Evolutionary conservation across 2,797 vertebrate species (phyloP), one percentile per base, ranked within the genome.

Genomic region (Acanthurus tractus): DNA sequence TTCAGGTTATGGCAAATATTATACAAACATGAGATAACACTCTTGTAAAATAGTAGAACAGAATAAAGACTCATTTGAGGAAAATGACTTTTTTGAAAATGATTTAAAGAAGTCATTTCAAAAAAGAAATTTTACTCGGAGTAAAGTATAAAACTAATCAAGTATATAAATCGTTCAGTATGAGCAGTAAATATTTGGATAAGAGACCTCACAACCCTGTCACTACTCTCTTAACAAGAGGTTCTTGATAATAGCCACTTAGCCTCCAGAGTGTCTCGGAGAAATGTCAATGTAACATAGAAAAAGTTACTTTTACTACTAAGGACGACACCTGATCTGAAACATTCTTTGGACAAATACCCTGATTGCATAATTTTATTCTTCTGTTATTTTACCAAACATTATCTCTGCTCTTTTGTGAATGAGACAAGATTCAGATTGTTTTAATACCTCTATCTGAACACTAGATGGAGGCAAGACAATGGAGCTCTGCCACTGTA

Each of bases 381-480:
- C 25, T 4, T 29, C 5, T 29, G 2, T 29, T 29, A 29, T 29
- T 29, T 29, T 29, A 29, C 25, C 25, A 29, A 29, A 29, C 25
- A 4, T 29, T 29, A 29, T 29, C 25, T 29, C 25, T 29, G 25
- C 25, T 29, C 15, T 56, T 53, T 2, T 75, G 53, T 57, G 69
- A 55, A 70, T 17, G 18, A 76, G 53, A 68, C 78, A 62, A 72
- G 80, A 23, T 50, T 40, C 45, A 42, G 15, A 65, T 68, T 63
- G 75, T 83, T 82, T 81, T 78, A 76, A 66, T 42, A 68, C 82
- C 53, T 44, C 25, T n/a, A 2, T 12, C 14, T 66, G 44, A 84
- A 66, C 91, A 87, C 90, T 86, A 93, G 92, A 92, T 90, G 90
- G 89, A 74, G 63, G 62, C 82, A 89, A 13, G 45, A 69, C 61